phyloP scores from a whole-genome alignment of 1,140 invertebrate genomes.

The Drosophila azteca region DNA sequence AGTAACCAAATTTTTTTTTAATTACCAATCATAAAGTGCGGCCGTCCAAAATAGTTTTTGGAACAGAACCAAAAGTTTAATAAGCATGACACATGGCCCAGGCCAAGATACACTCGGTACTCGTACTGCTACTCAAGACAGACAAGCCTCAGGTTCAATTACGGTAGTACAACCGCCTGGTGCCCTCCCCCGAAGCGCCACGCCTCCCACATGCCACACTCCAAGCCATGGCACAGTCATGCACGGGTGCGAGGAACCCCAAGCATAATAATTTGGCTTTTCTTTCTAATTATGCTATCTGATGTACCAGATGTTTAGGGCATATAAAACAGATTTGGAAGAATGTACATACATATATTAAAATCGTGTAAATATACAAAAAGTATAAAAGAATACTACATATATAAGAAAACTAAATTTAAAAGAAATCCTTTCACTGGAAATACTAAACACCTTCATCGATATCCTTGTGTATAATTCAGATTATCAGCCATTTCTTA shows the following conservation, averaged over 20 bases:
- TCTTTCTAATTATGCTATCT: constrained; percentile 51
- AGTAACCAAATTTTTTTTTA: constrained; percentile 44
- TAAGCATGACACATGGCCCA: constrained; percentile 61
- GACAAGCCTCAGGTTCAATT: constrained; percentile 32
- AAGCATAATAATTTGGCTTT: constrained; percentile 36
- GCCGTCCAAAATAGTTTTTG: constrained; percentile 74
- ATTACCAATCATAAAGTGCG: constrained; percentile 68
- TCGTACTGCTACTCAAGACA: constrained; percentile 9
- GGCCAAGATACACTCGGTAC: background rate
- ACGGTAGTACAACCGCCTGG: constrained; percentile 42
- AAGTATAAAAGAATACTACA: background rate
- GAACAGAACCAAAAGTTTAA: constrained; percentile 80
- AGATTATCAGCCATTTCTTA: too few relatives aligned
- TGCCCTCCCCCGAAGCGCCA: too few relatives aligned
- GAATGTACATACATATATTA: constrained; percentile 9
- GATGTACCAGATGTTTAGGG: constrained; percentile 40
- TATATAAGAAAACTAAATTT: background rate
- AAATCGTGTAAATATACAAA: background rate
- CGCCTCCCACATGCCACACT: too few relatives aligned
- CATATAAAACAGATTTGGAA: constrained; percentile 40
- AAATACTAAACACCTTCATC: too few relatives aligned
- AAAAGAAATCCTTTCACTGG: too few relatives aligned
- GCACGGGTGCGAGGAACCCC: constrained; percentile 26
- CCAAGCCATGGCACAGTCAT: background rate
- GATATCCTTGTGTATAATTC: background rate